phyloP scores from a whole-genome alignment of 2,888 invertebrate genomes.

The Morpho helenor region DNA sequence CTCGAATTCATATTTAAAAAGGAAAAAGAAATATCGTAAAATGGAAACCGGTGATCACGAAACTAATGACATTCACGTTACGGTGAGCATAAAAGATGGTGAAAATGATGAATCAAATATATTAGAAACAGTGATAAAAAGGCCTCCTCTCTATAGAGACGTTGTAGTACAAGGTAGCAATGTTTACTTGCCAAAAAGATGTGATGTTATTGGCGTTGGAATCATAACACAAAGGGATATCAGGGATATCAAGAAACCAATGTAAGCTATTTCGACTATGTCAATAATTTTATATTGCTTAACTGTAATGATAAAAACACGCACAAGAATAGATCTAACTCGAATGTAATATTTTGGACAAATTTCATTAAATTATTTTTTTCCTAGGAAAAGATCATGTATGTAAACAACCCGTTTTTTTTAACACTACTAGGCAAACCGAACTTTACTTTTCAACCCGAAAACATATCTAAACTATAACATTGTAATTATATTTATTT shows the following conservation, averaged over 20 bases:
- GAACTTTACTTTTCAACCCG: no score
- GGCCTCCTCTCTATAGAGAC: conserved; percentile 37
- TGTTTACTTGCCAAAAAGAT: conserved; percentile 42
- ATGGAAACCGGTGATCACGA: conserved; percentile 35
- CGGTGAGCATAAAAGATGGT: conserved; percentile 40
- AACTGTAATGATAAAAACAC: no score
- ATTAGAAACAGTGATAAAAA: conserved; percentile 38
- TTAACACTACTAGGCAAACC: no score
- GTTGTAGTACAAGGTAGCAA: conserved; percentile 47
- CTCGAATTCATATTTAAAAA: conserved; percentile 31
- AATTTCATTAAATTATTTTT: no score
- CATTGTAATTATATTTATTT: no score
- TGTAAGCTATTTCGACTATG: conserved; percentile 39
- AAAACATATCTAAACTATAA: no score
- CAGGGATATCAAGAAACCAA: conserved; percentile 41
- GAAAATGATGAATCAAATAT: conserved; percentile 34
- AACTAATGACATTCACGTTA: conserved; percentile 26
- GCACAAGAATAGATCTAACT: no score
- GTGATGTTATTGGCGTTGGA: conserved; percentile 53
- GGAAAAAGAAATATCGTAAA: conserved; percentile 20
- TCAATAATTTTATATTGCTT: conserved; percentile 14
- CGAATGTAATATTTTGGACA: no score
- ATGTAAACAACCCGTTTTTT: no score
- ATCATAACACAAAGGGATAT: conserved; percentile 53
- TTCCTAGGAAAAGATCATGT: no score